Conservation (phyloP, 2,888 invertebrate genomes). For the Apamea epomidion region DNA sequence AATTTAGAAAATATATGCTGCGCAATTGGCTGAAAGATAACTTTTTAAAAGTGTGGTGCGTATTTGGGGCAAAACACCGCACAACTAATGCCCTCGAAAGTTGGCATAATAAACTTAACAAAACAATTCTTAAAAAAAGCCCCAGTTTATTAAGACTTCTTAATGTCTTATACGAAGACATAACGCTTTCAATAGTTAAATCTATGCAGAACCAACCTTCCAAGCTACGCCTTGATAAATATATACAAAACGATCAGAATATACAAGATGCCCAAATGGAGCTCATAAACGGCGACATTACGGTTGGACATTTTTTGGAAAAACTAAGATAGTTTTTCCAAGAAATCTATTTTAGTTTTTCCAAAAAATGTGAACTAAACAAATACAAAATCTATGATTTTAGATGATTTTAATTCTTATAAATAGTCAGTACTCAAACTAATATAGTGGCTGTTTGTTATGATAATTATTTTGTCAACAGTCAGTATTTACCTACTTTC, state of each 20-base stretch:
- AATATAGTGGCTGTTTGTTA: constrained; percentile 35
- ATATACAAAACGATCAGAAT: constrained; percentile 37
- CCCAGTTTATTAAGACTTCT: constrained; percentile 35
- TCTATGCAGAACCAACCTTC: constrained; percentile 39
- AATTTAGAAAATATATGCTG: constrained; percentile 45
- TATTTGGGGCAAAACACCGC: constrained; percentile 43
- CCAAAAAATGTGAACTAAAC: constrained; percentile 30
- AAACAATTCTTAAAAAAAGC: constrained; percentile 34
- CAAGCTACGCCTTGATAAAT: constrained; percentile 36
- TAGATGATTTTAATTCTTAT: constrained; percentile 33
- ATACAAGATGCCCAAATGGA: constrained; percentile 40
- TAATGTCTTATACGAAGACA: constrained; percentile 36
- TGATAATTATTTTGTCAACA: constrained; percentile 35
- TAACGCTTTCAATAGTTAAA: constrained; percentile 33
- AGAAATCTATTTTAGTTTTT: constrained; percentile 21
- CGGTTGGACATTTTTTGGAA: constrained; percentile 33
- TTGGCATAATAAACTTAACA: constrained; percentile 47
- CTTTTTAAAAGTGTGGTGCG: constrained; percentile 43
- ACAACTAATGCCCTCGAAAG: constrained; percentile 43
- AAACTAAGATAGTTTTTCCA: constrained; percentile 26
- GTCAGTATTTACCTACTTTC: constrained; percentile 35
- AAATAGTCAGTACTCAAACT: constrained; percentile 34
- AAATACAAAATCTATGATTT: constrained; percentile 32
- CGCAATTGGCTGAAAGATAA: constrained; percentile 41
- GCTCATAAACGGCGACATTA: constrained; percentile 34